phyloP scores from a whole-genome alignment of 2,888 invertebrate species.

The Meiosimyza platycephala region DNA sequence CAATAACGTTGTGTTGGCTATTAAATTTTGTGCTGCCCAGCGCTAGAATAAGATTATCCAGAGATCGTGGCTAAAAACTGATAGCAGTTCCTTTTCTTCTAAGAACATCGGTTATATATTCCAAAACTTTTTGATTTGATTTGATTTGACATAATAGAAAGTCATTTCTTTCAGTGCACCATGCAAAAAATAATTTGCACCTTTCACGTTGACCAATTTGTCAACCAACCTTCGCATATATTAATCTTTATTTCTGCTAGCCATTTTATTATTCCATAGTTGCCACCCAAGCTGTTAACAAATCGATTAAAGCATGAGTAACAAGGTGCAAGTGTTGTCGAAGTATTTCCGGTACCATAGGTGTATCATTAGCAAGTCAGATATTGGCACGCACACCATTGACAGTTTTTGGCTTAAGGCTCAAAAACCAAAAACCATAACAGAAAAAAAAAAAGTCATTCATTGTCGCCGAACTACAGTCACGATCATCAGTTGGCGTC shows the following conservation, averaged over 20 bases:
- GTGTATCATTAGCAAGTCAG: not conserved
- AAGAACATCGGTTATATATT: too few relatives aligned
- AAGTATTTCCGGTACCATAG: conserved; percentile 7
- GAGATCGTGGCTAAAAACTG: too few relatives aligned
- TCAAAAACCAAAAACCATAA: not conserved
- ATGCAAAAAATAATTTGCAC: not conserved
- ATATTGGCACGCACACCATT: conserved; percentile 32
- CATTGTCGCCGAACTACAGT: conserved; percentile 24
- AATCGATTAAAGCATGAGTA: conserved; percentile 55
- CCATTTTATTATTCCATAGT: not conserved
- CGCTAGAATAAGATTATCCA: too few relatives aligned
- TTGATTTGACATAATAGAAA: too few relatives aligned
- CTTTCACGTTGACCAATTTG: conserved; percentile 53
- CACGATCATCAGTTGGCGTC: conserved; percentile 27
- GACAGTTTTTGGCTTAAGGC: conserved; percentile 23
- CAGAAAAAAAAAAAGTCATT: not conserved
- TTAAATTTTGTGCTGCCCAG: too few relatives aligned
- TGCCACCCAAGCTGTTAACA: conserved; percentile 62
- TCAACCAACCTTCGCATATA: conserved; percentile 35
- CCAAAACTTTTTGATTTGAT: too few relatives aligned
- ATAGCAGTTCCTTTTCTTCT: too few relatives aligned
- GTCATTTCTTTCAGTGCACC: conserved; percentile 48
- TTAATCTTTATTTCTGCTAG: not conserved
- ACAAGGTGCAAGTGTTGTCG: conserved; percentile 56
- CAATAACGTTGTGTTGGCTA: too few relatives aligned